A percentile compares a stretch with the other conserved stretches of the same genome.
Evolutionary conservation across 2,888 invertebrate species (phyloP).

Genomic region (Cynaeus angustus): DNA sequence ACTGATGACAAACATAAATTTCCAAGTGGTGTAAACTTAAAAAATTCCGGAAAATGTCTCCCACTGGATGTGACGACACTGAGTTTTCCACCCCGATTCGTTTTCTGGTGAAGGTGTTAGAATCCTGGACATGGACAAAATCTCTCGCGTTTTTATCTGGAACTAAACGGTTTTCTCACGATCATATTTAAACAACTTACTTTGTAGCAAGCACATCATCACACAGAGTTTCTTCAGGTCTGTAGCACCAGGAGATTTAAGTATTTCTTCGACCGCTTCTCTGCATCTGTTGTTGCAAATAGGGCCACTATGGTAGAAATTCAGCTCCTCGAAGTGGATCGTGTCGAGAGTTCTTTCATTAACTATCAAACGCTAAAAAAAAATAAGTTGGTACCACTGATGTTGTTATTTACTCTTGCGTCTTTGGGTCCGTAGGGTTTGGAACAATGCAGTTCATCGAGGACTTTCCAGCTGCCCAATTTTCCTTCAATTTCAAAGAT

Average conservation of each 20-base stretch:
- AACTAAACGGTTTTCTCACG: no score
- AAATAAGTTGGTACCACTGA: neutral
- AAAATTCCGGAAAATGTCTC: constrained; percentile 20
- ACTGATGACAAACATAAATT: constrained; percentile 24
- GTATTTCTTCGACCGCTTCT: constrained; percentile 21
- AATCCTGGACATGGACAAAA: neutral
- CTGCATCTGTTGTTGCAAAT: constrained; percentile 17
- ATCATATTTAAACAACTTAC: constrained; percentile 2
- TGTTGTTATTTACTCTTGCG: constrained; percentile 20
- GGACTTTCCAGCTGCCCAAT: constrained; percentile 17
- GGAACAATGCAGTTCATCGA: constrained; percentile 24
- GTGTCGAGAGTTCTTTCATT: constrained; percentile 19
- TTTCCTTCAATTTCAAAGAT: constrained; percentile 28
- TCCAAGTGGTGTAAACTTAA: constrained; percentile 21
- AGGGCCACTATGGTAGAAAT: constrained; percentile 16
- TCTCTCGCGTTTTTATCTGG: constrained; percentile 14
- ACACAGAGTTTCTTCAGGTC: constrained; percentile 11
- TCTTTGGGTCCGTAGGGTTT: constrained; percentile 33
- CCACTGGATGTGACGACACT: neutral
- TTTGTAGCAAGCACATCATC: neutral
- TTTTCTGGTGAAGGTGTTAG: constrained; percentile 9
- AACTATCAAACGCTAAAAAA: constrained; percentile 20
- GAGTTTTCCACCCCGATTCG: constrained; percentile 11
- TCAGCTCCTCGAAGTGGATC: constrained; percentile 33
- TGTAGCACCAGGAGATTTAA: constrained; percentile 16